Base-by-base conservation (phyloP, 2,113 vertebrate species). In the Archilochus colubris region DNA sequence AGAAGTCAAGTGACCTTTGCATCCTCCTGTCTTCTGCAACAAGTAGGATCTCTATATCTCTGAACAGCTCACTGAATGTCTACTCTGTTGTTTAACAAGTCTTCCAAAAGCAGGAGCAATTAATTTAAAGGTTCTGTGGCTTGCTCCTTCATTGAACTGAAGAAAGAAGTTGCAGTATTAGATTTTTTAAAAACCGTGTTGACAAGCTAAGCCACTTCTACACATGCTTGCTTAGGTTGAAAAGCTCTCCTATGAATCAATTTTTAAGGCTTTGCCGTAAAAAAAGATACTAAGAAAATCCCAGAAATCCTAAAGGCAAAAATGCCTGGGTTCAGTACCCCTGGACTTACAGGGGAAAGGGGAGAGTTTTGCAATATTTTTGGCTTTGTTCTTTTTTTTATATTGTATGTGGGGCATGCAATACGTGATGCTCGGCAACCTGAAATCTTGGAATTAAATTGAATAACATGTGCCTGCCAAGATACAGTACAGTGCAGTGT, bases 361-460 rank as follows among this genome's bases (percentile, higher is more conserved):
- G 15, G 11, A 14, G 10, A 19, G 12, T 14, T 12, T 21, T 73
- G 36, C 14, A 27, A 18, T 5, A 51, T 44, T 59, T 88, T 91
- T 62, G 46, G 27, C 33, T 86, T 68, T 82, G 11, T 13, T 86
- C 80, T 58, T 54, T n/a, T 14, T 40, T 40, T 40, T 40, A 40
- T 40, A 25, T 22, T 88, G 51, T 62, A 30, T 82, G 73, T 85
- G 63, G 14, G 27, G 21, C 62, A 54, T 31, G 67, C 28, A 69
- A 16, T 82, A 51, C 14, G 31, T 76, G 72, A 86, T 2, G 2
- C 84, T 89, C 78, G 73, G 88, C 75, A 89, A 86, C 70, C 54
- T 89, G 92, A 95, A 93, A 77, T 93, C 79, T 80, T 95, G 95
- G 85, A 95, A 94, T 28, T 36, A 73, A 91, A 88, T 22, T 46